Conservation (phyloP, 2,113 vertebrate species). For the Callionymus lyra region DNA sequence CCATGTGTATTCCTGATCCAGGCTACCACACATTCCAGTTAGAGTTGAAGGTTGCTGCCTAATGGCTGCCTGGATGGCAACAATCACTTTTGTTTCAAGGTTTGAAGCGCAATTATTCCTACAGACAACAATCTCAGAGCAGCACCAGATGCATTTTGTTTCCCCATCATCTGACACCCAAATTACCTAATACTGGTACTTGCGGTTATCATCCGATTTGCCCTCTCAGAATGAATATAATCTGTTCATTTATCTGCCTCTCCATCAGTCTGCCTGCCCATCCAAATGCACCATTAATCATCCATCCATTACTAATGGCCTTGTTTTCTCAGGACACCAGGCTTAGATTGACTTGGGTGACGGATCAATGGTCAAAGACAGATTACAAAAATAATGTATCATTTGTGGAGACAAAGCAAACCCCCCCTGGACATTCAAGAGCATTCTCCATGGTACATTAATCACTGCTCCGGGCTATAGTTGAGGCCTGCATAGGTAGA, state of each 20-base stretch:
- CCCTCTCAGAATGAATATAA: conserved; percentile 10
- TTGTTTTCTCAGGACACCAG: conserved; percentile 13
- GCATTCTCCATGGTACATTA: conserved; percentile 20
- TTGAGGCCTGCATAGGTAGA: conserved; percentile 2
- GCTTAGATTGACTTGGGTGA: conserved; percentile 12
- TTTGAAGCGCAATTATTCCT: too few relatives aligned
- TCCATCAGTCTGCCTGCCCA: conserved; percentile 13
- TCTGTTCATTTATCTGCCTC: conserved; percentile 15
- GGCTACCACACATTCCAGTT: too few relatives aligned
- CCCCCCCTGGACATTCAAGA: conserved; percentile 7
- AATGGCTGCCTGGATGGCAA: too few relatives aligned
- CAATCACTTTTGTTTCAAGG: too few relatives aligned
- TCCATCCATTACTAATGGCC: conserved; percentile 12
- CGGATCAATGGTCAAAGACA: conserved; percentile 14
- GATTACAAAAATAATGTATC: conserved; percentile 36
- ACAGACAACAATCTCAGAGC: too few relatives aligned
- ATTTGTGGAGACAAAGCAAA: conserved; percentile 8
- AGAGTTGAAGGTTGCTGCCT: too few relatives aligned
- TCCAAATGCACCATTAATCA: conserved; percentile 11
- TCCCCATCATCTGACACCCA: conserved; percentile 1
- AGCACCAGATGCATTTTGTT: neutral
- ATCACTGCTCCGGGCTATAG: conserved; percentile 5
- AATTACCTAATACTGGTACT: conserved; percentile 19
- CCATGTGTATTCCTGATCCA: too few relatives aligned
- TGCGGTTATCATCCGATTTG: conserved; percentile 10